A percentile compares a stretch with the other conserved stretches of the same genome.
Conservation (phyloP, 2,888 invertebrate species). For the Cheilosia scutellata region DNA sequence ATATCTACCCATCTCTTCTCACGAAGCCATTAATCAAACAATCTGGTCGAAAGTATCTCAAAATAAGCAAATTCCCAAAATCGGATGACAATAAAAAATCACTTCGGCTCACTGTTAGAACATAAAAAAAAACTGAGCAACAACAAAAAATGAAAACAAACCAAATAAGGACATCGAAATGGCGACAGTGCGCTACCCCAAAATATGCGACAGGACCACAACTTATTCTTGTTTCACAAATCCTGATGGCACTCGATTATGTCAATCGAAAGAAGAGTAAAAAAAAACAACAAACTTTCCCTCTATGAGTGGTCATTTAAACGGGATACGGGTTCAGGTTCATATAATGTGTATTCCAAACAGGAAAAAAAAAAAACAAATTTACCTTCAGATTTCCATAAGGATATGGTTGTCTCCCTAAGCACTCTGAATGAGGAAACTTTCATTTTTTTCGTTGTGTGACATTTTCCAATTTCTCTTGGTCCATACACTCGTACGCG, state of each 20-base stretch:
- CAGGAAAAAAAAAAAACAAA: slow-evolving; percentile 42
- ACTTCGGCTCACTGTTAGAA: slow-evolving; percentile 60
- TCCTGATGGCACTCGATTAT: slow-evolving; percentile 74
- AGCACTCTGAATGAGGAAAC: slow-evolving; percentile 60
- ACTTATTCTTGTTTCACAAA: slow-evolving; percentile 63
- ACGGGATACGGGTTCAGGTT: slow-evolving; percentile 45
- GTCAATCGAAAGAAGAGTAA: slow-evolving; percentile 75
- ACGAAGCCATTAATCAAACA: slow-evolving; percentile 75
- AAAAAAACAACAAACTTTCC: slow-evolving; percentile 62
- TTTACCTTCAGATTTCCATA: slow-evolving; percentile 74
- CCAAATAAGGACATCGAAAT: slow-evolving; percentile 65
- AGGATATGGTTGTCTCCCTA: slow-evolving; percentile 66
- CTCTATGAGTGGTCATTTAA: slow-evolving; percentile 68
- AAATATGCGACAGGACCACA: slow-evolving; percentile 45
- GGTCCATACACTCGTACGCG: slow-evolving; percentile 21
- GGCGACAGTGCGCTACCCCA: slow-evolving; percentile 43
- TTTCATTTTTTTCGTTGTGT: slow-evolving; percentile 29
- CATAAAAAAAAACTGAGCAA: slow-evolving; percentile 69
- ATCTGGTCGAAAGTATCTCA: slow-evolving; percentile 74
- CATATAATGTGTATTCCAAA: background rate
- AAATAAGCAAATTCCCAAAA: slow-evolving; percentile 75
- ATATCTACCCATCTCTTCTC: slow-evolving; percentile 38
- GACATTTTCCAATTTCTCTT: slow-evolving; percentile 66
- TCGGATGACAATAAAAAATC: slow-evolving; percentile 75
- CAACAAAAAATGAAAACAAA: slow-evolving; percentile 8